These are phyloP conservation scores for Manis javanica DNA, from an alignment of 2,797 vertebrate genomes.

Conservation along the genomic window DNA sequence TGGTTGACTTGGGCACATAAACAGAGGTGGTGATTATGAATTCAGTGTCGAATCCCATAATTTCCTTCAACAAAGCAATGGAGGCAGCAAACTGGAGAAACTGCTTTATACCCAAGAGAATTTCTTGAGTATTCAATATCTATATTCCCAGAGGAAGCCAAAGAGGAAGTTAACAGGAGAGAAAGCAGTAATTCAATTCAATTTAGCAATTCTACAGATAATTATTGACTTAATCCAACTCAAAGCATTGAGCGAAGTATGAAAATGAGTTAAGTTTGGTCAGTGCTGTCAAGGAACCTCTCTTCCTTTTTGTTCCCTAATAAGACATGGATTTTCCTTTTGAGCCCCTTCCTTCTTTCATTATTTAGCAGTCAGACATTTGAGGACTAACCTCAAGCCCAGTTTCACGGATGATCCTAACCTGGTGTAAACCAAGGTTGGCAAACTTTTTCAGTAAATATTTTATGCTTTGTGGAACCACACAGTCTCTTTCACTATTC, in stretches of 20 bases:
- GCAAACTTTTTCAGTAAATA: not conserved
- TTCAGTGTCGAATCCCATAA: constrained; percentile 1
- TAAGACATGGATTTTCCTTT: not conserved
- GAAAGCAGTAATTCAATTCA: not conserved
- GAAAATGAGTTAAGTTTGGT: not conserved
- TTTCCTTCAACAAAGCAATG: constrained; percentile 38
- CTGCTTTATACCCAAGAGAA: not conserved
- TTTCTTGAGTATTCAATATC: not conserved
- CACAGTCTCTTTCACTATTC: not conserved
- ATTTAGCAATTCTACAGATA: not conserved
- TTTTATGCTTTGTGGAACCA: not conserved
- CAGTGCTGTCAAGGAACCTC: not conserved
- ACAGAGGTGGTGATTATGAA: constrained; percentile 25
- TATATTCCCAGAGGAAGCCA: not conserved
- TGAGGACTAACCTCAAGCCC: not conserved
- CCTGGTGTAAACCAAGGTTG: not conserved
- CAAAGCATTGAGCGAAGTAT: constrained; percentile 13
- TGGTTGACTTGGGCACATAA: not conserved
- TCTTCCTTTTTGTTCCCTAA: not conserved
- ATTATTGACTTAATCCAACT: constrained; percentile 30
- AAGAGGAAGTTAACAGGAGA: constrained; percentile 3
- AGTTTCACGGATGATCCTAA: not conserved
- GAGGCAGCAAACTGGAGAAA: constrained; percentile 47
- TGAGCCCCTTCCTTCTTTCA: not conserved
- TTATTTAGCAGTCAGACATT: not conserved